Evolutionary conservation across 2,888 invertebrate species (phyloP), one percentile per base, ranked within the genome.

Genomic region (Timandra comae): DNA sequence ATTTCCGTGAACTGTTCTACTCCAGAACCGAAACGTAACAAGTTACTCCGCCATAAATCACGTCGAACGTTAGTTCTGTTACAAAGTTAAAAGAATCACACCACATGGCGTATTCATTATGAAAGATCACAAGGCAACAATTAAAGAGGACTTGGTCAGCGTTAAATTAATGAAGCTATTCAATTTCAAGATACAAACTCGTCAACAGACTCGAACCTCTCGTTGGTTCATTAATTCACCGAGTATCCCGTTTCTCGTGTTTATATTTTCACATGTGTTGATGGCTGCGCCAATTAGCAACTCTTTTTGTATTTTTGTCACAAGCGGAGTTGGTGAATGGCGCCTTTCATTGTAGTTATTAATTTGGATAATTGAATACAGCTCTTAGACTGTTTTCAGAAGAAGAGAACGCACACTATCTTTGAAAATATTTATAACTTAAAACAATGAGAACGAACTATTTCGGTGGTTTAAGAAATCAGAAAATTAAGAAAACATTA

Each of bases 141-240:
- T 51, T 48, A 49, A 42, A 33, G 48, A 43, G 34, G 45, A 46
- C 41, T 52, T 49, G 56, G 56, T 56, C 55, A 56, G 51, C 42
- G 36, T 52, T 59, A 67, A 66, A 72, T 74, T 71, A 69, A 69
- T 63, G 59, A 59, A 56, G 49, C 62, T 70, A 61, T 74, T 61
- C 52, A 62, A 53, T 74, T 69, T 63, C 68, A 66, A 62, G 52
- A 51, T 46, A 45, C 55, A 47, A 41, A 51, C 52, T 56, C 51
- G 52, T 58, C 57, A 52, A 52, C 52, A 43, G 51, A 49, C 59
- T n/a, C n/a, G n/a, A n/a, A n/a, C n/a, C n/a, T 61, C 56, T 67
- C 57, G 58, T 61, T 52, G 63, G 52, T 56, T 41, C 46, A 49
- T 59, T 62, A 59, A 63, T 64, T 61, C 50, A 43, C 41, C 19